Conservation (phyloP, 2,888 invertebrate species). For the Ophion slaviceki region DNA sequence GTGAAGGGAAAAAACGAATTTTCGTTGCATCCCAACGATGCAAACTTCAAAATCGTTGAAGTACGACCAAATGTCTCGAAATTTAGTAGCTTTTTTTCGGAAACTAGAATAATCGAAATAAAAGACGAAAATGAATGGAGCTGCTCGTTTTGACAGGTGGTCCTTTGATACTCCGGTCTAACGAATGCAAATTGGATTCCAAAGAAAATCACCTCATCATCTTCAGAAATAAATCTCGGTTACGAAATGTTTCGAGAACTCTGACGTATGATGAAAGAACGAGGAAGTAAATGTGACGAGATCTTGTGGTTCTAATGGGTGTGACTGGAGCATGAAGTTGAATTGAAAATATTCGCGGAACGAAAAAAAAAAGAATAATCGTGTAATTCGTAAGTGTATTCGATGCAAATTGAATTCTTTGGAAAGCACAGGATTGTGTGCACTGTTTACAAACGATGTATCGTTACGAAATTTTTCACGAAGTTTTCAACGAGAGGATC, state of each 20-base stretch:
- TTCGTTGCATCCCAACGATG: too few species aligned
- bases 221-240: slow-evolving; percentile 4
- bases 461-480: slow-evolving; percentile 28
- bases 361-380: not conserved
- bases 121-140: not conserved
- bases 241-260: slow-evolving; percentile 13
- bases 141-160: not conserved
- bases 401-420: slow-evolving; percentile 16
- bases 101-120: not conserved
- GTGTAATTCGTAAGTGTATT: not conserved
- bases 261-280: not conserved
- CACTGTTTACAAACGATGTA: slow-evolving; percentile 1
- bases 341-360: not conserved
- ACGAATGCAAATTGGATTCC: not conserved
- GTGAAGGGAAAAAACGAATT: too few species aligned
- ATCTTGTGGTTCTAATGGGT: slow-evolving; percentile 1
- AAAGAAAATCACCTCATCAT: not conserved
- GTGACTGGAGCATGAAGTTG: not conserved
- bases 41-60: too few species aligned
- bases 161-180: not conserved
- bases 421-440: not conserved
- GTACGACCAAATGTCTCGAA: too few species aligned
- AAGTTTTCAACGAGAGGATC: slow-evolving; percentile 12
- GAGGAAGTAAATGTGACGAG: not conserved
- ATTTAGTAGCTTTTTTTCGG: not conserved